Conservation (phyloP, 2,797 vertebrate genomes). For the Phrynocephalus vlangalii region DNA sequence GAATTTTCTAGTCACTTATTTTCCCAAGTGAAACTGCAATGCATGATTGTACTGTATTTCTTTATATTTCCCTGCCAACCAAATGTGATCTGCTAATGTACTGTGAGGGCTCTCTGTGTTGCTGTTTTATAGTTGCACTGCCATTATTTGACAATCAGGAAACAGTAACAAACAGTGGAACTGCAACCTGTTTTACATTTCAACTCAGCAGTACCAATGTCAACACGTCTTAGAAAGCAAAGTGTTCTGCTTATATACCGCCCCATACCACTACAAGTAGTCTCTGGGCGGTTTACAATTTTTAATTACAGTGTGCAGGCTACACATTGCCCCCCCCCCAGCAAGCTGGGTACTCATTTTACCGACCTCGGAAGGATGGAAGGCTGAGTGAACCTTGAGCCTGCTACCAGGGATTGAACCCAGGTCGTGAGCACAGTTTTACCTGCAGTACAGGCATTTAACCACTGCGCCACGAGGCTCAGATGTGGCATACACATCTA, state of each 20-base stretch:
- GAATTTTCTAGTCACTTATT: slow-evolving; percentile 56
- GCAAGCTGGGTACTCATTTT: no score
- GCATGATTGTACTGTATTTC: neutral
- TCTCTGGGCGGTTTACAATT: no score
- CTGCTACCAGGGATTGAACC: no score
- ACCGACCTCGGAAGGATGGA: no score
- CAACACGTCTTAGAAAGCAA: slow-evolving; percentile 53
- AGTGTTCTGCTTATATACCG: no score
- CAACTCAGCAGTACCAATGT: slow-evolving; percentile 41
- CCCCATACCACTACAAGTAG: no score
- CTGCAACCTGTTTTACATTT: slow-evolving; percentile 60
- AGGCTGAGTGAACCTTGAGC: no score
- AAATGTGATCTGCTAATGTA: slow-evolving; percentile 45
- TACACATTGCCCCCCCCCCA: no score
- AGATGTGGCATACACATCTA: slow-evolving; percentile 55
- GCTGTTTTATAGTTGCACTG: slow-evolving; percentile 20
- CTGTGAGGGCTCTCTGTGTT: slow-evolving; percentile 46
- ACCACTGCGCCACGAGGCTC: no score
- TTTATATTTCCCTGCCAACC: slow-evolving; percentile 47
- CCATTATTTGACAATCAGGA: slow-evolving; percentile 57
- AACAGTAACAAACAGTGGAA: slow-evolving; percentile 39
- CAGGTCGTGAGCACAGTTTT: no score
- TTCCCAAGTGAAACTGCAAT: slow-evolving; percentile 44
- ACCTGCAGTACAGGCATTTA: no score
- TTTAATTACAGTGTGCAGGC: no score